These are phyloP conservation scores for Pandemis cinnamomeana DNA, from an alignment of 2,888 invertebrate genomes.

Conservation along the genomic window DNA sequence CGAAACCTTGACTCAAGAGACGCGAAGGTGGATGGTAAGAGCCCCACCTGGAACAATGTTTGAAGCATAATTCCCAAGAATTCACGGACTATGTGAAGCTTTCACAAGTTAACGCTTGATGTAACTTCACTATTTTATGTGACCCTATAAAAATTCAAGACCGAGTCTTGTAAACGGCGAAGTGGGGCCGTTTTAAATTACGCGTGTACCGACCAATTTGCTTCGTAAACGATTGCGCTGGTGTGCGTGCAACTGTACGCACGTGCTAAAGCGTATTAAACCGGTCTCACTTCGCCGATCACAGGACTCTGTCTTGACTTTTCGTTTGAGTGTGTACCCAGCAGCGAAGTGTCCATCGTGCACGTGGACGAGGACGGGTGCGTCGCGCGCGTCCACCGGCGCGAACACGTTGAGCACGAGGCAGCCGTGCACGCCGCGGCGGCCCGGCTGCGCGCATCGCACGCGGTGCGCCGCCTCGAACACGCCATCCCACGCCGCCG, in stretches of 20 bases:
- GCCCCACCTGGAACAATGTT: slow-evolving; percentile 64
- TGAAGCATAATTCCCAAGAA: not conserved
- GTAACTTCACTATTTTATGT: too few relatives aligned
- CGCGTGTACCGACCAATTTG: too few relatives aligned
- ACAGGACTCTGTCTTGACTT: too few relatives aligned
- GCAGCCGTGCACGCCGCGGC: slow-evolving; percentile 71
- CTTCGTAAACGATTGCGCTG: too few relatives aligned
- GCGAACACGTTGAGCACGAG: slow-evolving; percentile 75
- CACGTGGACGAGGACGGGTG: slow-evolving; percentile 70
- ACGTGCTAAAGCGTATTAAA: too few relatives aligned
- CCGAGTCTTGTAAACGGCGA: too few relatives aligned
- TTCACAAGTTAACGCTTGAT: too few relatives aligned
- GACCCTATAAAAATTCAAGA: too few relatives aligned
- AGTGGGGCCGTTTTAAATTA: too few relatives aligned
- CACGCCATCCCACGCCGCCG: slow-evolving; percentile 69
- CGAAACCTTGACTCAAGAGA: slow-evolving; percentile 59
- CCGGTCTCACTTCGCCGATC: too few relatives aligned
- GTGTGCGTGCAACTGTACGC: too few relatives aligned
- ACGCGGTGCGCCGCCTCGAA: slow-evolving; percentile 75
- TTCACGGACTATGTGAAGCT: not conserved
- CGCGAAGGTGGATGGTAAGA: slow-evolving; percentile 58
- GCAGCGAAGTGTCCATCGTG: slow-evolving; percentile 77
- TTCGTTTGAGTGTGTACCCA: slow-evolving; percentile 56
- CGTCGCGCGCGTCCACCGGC: slow-evolving; percentile 53
- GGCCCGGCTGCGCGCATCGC: slow-evolving; percentile 65